Percentiles rank a stretch among this genome's conserved stretches.
These are phyloP conservation scores for Dorcus hopei DNA, from an alignment of 2,888 invertebrate genomes.

Conservation along the genomic window DNA sequence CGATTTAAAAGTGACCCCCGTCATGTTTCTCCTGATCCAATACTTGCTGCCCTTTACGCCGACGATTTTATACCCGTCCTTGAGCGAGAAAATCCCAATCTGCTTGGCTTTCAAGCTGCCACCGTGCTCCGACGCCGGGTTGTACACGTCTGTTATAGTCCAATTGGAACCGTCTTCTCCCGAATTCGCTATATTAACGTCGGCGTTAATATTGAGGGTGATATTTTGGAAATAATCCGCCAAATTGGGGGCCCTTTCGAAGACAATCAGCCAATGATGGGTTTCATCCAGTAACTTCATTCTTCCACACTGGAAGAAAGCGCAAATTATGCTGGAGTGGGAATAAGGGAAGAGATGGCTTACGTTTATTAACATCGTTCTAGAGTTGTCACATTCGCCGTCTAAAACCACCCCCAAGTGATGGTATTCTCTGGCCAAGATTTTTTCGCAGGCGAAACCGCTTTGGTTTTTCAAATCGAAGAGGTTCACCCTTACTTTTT, in stretches of 20 bases:
- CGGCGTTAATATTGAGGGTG: background rate
- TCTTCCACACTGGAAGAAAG: background rate
- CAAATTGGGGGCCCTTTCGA: background rate
- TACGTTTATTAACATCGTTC: background rate
- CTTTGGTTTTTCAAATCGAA: background rate
- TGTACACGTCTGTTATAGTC: conserved; percentile 53
- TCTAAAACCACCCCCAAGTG: background rate
- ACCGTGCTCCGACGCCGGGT: conserved; percentile 55
- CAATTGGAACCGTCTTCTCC: conserved; percentile 19
- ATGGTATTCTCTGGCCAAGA: background rate
- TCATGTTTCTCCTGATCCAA: conserved; percentile 53
- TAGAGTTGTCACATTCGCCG: background rate
- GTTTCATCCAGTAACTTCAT: background rate
- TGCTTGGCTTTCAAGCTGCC: conserved; percentile 51
- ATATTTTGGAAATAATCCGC: background rate
- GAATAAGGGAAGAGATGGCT: background rate
- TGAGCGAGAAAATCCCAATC: conserved; percentile 52
- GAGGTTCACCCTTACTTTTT: background rate
- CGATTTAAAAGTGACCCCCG: conserved; percentile 55
- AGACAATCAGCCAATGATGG: background rate
- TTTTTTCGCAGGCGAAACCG: background rate
- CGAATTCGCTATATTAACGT: background rate
- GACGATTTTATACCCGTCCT: conserved; percentile 29
- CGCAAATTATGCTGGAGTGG: too few species aligned
- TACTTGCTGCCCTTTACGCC: conserved; percentile 35